These are phyloP conservation scores for Dexiosoma caninum DNA, from an alignment of 2,888 invertebrate species.

Conservation along the genomic window DNA sequence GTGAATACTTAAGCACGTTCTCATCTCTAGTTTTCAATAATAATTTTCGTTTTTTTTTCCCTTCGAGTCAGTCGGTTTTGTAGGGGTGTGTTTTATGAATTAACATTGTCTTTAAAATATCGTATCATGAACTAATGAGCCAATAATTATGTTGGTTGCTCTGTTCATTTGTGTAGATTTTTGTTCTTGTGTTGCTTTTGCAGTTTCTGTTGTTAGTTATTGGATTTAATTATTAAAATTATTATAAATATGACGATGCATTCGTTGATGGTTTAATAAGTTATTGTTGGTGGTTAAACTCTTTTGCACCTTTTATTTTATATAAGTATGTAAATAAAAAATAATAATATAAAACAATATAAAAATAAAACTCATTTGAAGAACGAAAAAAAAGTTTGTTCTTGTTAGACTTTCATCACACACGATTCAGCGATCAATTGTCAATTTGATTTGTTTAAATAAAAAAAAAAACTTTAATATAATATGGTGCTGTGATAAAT, in stretches of 20 bases:
- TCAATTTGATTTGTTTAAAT: too few relatives aligned
- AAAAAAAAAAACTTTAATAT: too few relatives aligned
- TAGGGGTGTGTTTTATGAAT: slow-evolving; percentile 41
- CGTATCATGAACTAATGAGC: slow-evolving; percentile 50
- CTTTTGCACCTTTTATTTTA: background rate
- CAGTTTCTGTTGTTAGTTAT: background rate
- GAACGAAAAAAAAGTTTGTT: too few relatives aligned
- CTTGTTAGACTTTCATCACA: too few relatives aligned
- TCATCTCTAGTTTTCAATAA: too few relatives aligned
- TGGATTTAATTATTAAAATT: background rate
- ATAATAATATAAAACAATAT: too few relatives aligned
- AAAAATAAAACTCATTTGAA: too few relatives aligned
- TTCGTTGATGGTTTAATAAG: slow-evolving; percentile 13
- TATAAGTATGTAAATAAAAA: background rate
- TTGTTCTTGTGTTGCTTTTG: background rate
- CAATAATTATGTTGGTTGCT: slow-evolving; percentile 51
- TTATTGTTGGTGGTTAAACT: background rate
- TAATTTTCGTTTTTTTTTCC: background rate
- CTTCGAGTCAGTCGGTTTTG: background rate
- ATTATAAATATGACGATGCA: slow-evolving; percentile 6
- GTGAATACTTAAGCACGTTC: too few relatives aligned
- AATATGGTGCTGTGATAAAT: too few relatives aligned
- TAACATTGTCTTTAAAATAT: background rate
- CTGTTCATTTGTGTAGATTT: slow-evolving; percentile 27
- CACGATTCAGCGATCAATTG: too few relatives aligned